Conservation (phyloP, 1,140 invertebrate genomes). For the fruit fly (Drosophila melanogaster) region Release_6_plus_ISO1_MT NT_037436.4:15848001-15848500, state of each 20-base stretch:
- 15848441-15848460: background rate
- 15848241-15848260: background rate
- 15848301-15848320: background rate
- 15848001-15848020: no score
- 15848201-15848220: conserved; percentile 70
- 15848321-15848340: background rate
- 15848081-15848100: conserved; percentile 11
- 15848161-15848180: conserved; percentile 65
- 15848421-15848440: no score
- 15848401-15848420: no score
- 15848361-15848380: background rate
- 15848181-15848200: conserved; percentile 38
- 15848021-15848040: no score
- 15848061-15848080: background rate
- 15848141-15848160: conserved; percentile 30
- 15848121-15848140: conserved; percentile 36
- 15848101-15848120: conserved; percentile 31
- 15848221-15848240: conserved; percentile 51
- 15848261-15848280: background rate
- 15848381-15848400: no score
- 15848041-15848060: no score
- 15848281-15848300: background rate
- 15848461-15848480: no score
- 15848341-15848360: background rate
- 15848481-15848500: background rate